A percentile compares a stretch with the other conserved stretches of the same genome.
These are phyloP conservation scores for Pocillopora verrucosa DNA, from an alignment of 64 coral and sea anemone genomes.

Conservation along the genomic window DNA sequence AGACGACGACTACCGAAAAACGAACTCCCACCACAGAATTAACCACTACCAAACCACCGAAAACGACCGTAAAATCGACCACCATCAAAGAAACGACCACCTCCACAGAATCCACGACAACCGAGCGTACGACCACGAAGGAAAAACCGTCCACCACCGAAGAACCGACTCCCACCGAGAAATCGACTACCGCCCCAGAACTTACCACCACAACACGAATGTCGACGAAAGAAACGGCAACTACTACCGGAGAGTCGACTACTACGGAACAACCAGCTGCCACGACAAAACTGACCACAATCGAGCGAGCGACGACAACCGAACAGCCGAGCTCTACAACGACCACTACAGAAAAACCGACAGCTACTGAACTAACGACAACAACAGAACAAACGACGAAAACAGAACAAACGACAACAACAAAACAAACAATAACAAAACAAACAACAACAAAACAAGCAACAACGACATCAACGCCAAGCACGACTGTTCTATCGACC, in stretches of 20 bases:
- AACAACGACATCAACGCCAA: background rate
- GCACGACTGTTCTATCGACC: background rate
- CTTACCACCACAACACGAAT: background rate
- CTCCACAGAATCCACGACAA: background rate
- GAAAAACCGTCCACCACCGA: background rate
- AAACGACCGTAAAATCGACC: background rate
- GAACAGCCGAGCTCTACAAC: background rate
- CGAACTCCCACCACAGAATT: background rate
- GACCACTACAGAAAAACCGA: background rate
- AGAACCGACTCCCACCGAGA: background rate
- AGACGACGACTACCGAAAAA: conserved; percentile 1
- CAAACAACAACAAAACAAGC: background rate
- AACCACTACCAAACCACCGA: conserved; percentile 18
- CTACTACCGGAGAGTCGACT: background rate
- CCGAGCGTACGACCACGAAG: background rate
- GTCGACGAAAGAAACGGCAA: background rate
- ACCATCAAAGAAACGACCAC: background rate
- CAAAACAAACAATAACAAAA: background rate
- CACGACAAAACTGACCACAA: conserved; percentile 2
- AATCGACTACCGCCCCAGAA: background rate
- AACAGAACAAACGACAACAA: background rate
- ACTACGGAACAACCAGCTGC: background rate
- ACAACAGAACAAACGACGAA: background rate
- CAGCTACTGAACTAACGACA: background rate
- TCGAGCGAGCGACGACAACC: conserved; percentile 5